Percentiles rank a stretch among this genome's conserved stretches.
These are phyloP conservation scores for Tillus elongatus DNA, from an alignment of 2,888 invertebrate species.

Conservation along the genomic window DNA sequence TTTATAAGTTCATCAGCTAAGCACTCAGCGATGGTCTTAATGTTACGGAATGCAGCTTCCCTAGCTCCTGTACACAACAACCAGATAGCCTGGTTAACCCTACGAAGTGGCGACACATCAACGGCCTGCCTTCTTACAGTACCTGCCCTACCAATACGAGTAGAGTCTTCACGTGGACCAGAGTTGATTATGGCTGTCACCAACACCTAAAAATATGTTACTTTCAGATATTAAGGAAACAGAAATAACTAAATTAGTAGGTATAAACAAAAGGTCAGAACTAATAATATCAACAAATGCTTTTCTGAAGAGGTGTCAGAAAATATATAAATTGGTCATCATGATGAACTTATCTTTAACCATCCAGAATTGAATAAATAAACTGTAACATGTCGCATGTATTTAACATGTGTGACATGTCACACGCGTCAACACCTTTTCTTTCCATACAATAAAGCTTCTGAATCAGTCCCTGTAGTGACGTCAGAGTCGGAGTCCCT, in stretches of 20 bases:
- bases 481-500: too few species aligned
- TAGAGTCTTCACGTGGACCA: conserved; percentile 98
- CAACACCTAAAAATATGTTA: conserved; percentile 51
- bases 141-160: conserved; percentile 99
- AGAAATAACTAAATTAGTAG: conserved; percentile 7
- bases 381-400: too few species aligned
- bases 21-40: conserved; percentile 99
- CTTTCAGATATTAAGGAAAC: conserved; percentile 5
- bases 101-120: conserved; percentile 94
- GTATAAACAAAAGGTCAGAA: conserved; percentile 16
- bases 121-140: conserved; percentile 99
- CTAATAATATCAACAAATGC: conserved; percentile 32
- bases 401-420: too few species aligned
- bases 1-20: conserved; percentile 99
- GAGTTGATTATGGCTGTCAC: conserved; percentile 98
- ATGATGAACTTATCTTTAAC: conserved; percentile 17
- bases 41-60: conserved; percentile 99
- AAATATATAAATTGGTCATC: conserved; percentile 26
- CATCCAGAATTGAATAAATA: conserved; percentile 9
- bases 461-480: too few species aligned
- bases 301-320: conserved; percentile 41
- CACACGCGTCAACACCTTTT: too few species aligned
- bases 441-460: too few species aligned
- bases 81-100: conserved; percentile 99
- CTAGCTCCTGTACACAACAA: conserved; percentile 97